A percentile compares a stretch with the other conserved stretches of the same genome.
phyloP scores from a whole-genome alignment of 2,113 vertebrate genomes.

The Atlantisia rogersi region DNA sequence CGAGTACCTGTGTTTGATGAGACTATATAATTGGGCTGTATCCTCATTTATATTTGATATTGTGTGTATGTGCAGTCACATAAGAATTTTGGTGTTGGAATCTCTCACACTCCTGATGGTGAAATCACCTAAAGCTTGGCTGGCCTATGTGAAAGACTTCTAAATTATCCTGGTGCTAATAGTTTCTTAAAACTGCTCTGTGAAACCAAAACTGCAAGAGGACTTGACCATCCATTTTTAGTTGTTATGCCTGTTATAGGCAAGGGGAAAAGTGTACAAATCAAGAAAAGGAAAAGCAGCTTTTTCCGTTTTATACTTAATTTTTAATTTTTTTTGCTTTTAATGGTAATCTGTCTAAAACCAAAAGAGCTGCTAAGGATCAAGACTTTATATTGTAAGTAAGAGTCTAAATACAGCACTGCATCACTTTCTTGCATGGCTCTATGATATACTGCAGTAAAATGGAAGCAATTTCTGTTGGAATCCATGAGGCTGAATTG shows the following conservation, averaged over 20 bases:
- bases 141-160: background rate
- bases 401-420: background rate
- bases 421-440: background rate
- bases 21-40: accelerated
- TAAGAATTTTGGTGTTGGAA: background rate
- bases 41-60: background rate
- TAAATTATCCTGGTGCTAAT: background rate
- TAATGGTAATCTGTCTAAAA: background rate
- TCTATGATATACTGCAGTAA: background rate
- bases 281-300: background rate
- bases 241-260: accelerated
- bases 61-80: background rate
- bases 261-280: background rate
- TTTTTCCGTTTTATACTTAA: background rate
- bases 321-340: background rate
- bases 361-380: background rate
- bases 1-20: background rate
- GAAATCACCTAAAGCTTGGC: background rate
- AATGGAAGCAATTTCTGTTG: background rate
- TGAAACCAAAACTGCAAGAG: background rate
- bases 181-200: background rate
- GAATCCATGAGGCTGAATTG: background rate
- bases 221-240: background rate
- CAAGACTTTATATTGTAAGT: background rate
- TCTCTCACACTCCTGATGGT: background rate